Conservation (phyloP, 2,113 vertebrate species). For the Rhipidura dahli region DNA sequence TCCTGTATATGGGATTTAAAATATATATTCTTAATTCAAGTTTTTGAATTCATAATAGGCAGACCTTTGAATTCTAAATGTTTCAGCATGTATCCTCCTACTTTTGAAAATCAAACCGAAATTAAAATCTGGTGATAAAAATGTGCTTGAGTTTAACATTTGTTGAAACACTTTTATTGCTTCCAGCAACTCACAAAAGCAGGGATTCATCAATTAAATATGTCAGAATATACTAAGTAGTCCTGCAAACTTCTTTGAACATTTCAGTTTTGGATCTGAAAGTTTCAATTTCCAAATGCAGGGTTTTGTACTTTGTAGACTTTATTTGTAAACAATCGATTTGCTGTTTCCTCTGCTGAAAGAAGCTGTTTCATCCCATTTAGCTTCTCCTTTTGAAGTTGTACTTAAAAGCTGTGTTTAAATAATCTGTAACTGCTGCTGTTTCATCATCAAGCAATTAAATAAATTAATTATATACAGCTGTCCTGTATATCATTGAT, state of each 20-base stretch:
- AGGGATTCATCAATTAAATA: neutral
- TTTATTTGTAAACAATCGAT: neutral
- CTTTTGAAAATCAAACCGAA: neutral
- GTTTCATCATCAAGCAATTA: neutral
- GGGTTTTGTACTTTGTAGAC: neutral
- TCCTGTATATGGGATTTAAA: neutral
- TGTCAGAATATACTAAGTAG: neutral
- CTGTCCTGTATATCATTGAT: neutral
- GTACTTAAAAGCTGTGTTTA: neutral
- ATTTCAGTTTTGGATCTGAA: neutral
- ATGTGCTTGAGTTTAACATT: neutral
- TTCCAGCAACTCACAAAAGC: neutral
- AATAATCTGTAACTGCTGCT: neutral
- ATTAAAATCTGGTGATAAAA: neutral
- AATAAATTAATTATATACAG: no score
- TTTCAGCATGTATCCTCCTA: neutral
- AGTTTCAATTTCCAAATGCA: neutral
- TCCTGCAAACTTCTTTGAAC: neutral
- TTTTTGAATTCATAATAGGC: neutral
- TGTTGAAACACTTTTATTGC: neutral
- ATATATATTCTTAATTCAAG: neutral
- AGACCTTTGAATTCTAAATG: neutral
- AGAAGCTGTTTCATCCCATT: neutral
- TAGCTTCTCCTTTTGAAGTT: neutral
- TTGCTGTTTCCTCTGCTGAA: neutral